phyloP scores from a whole-genome alignment of 2,797 vertebrate genomes.

The Sardinella longiceps region DNA sequence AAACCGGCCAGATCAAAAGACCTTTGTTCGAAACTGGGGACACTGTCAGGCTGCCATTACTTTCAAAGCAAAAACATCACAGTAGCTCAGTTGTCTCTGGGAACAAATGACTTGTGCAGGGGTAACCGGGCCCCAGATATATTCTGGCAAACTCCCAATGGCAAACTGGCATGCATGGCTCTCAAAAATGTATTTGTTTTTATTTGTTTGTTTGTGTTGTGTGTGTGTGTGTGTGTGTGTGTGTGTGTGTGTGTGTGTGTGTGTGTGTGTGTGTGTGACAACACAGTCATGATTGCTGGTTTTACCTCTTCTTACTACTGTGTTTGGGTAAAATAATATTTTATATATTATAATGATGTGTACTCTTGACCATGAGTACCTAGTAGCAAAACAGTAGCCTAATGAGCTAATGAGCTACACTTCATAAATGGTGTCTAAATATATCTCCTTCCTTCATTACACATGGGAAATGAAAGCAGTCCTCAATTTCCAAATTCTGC shows the following conservation, averaged over 20 bases:
- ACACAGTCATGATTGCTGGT: background rate
- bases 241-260: too few relatives aligned
- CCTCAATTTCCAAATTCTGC: background rate
- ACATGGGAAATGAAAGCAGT: background rate
- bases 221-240: too few relatives aligned
- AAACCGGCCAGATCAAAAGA: slow-evolving; percentile 51
- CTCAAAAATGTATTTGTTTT: background rate
- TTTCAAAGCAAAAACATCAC: slow-evolving; percentile 35
- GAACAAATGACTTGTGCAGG: slow-evolving; percentile 5
- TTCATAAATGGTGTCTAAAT: background rate
- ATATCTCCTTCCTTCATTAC: background rate
- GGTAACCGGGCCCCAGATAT: background rate
- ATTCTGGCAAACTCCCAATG: background rate
- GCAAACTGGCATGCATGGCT: background rate
- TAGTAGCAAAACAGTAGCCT: background rate
- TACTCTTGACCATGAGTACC: background rate
- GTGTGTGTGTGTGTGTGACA: too few relatives aligned
- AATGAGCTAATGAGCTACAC: too few relatives aligned
- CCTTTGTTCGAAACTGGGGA: slow-evolving; percentile 42
- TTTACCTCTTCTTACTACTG: too few relatives aligned
- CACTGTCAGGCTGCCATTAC: slow-evolving; percentile 30
- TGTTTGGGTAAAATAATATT: too few relatives aligned
- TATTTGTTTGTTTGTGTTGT: background rate
- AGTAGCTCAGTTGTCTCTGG: background rate
- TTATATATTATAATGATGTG: too few relatives aligned